Evolutionary conservation across 64 coral and sea anemone genomes (phyloP).

Genomic region (Dendronephthya gigantea): DNA sequence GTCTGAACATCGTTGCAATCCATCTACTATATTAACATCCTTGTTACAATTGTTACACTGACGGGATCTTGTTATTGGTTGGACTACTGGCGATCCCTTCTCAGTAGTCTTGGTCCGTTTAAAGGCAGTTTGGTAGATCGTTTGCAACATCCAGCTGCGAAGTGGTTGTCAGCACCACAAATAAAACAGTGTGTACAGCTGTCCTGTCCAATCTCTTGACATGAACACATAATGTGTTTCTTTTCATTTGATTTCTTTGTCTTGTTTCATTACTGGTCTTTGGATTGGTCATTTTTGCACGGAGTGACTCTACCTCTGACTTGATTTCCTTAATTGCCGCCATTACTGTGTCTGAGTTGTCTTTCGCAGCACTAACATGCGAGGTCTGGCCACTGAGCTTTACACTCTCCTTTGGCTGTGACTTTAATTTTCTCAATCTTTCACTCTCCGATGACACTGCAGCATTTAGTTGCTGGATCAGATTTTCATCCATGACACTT

Average conservation of each 20-base stretch:
- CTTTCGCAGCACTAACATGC: conserved; percentile 26
- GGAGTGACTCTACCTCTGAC: conserved; percentile 36
- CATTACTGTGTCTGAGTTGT: conserved; percentile 23
- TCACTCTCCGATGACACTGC: conserved; percentile 48
- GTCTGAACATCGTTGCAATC: conserved; percentile 31
- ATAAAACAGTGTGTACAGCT: conserved; percentile 64
- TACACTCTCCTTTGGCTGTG: conserved; percentile 29
- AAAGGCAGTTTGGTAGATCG: too few species aligned
- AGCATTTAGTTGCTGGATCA: conserved; percentile 48
- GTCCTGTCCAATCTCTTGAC: too few species aligned
- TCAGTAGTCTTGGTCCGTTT: conserved; percentile 33
- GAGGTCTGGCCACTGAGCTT: too few species aligned
- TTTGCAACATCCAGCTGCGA: conserved; percentile 36
- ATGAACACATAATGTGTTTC: conserved; percentile 16
- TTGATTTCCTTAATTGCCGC: conserved; percentile 45
- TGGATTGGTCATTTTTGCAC: conserved; percentile 27
- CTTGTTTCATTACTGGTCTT: not conserved
- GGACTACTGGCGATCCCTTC: conserved; percentile 40
- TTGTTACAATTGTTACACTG: conserved; percentile 38
- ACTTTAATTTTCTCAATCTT: conserved; percentile 43
- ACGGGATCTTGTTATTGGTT: conserved; percentile 35
- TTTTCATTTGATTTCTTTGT: conserved; percentile 31
- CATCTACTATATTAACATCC: conserved; percentile 26
- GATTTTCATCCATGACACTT: conserved; percentile 41
- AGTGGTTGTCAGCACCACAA: conserved; percentile 46